Evolutionary conservation across 2,888 invertebrate genomes (phyloP), one percentile per base, ranked within the genome.

Genomic region (Ptychoptera albimana): DNA sequence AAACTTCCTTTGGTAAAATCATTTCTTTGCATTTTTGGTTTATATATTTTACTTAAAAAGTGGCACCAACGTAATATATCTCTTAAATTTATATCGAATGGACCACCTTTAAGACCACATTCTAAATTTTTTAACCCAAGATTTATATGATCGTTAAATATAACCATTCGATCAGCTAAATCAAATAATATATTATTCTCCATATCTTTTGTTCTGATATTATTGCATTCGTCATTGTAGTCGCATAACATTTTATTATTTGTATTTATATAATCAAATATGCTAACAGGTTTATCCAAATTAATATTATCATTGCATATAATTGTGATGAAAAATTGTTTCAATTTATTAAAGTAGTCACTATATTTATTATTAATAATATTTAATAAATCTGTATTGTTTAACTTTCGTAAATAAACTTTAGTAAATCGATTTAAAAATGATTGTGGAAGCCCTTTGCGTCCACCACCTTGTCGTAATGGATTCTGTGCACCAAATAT

Each of bases 401-500:
- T 74, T 36, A 81, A 61, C 13, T 77, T 73, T 38, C 74, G 73
- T 8, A 81, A 67, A 52, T 79, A 79, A 0, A 91, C 89, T 71
- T 91, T 91, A 5, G 91, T 93, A 58, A 98, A 98, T 54, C 98
- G 76, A 64, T 99, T 99, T 1, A 98, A 70, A 62, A 99, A 99
- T 0, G 97, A 97, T 56, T 87, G 79, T 0, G 99, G 98, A 29
- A 99, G 69, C 1, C 97, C 96, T 62, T 96, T 79, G 49, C 99
- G 73, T 0, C 89, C 93, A 0, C 97, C 97, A 9, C 98, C 98
- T 69, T 98, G 92, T 54, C 79, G 79, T 36, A 89, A 68, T 0
- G 99, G 98, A 71, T 99, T 99, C 66, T 99, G 98, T 57, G 96
- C 96, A 1, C 87, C 98, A 63, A 99, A 99, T 42, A 99, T 73